Conservation (phyloP, 1,140 invertebrate species). For the Drosophila takahashii region DNA sequence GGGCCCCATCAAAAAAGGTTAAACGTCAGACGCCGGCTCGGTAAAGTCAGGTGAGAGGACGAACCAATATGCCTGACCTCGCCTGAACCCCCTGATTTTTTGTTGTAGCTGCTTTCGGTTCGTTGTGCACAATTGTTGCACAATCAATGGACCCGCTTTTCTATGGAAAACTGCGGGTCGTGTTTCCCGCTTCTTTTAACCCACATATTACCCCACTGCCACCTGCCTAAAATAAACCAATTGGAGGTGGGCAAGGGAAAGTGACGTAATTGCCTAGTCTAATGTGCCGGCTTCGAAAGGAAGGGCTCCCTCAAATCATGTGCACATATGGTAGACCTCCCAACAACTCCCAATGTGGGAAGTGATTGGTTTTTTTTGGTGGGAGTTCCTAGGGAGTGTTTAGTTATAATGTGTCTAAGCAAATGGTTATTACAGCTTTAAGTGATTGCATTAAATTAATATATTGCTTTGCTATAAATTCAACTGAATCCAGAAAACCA, state of each 20-base stretch:
- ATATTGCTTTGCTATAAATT: no score
- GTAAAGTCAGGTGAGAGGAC: slow-evolving; percentile 49
- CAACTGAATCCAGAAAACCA: no score
- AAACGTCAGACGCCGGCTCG: slow-evolving; percentile 45
- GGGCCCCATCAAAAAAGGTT: slow-evolving; percentile 29
- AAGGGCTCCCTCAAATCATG: slow-evolving; percentile 13
- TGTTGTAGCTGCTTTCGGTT: slow-evolving; percentile 28
- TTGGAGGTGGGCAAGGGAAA: slow-evolving; percentile 8
- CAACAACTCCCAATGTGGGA: background rate
- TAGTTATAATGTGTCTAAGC: background rate
- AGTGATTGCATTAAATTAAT: no score
- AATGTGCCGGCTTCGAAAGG: slow-evolving; percentile 26
- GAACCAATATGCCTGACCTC: slow-evolving; percentile 34
- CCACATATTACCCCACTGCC: slow-evolving; percentile 11
- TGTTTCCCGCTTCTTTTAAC: background rate
- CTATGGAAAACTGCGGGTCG: slow-evolving; percentile 22
- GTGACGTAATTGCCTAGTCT: slow-evolving; percentile 47
- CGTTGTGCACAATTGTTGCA: slow-evolving; percentile 66
- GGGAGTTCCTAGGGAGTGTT: background rate
- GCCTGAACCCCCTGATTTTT: slow-evolving; percentile 11
- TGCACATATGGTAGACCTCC: slow-evolving; percentile 1
- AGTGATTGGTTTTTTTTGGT: slow-evolving; percentile 22
- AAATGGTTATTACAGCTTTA: no score
- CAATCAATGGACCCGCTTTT: slow-evolving; percentile 43
- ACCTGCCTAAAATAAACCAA: slow-evolving; percentile 43